Conservation (phyloP, 2,113 vertebrate species). For the Ahaetulla prasina region DNA sequence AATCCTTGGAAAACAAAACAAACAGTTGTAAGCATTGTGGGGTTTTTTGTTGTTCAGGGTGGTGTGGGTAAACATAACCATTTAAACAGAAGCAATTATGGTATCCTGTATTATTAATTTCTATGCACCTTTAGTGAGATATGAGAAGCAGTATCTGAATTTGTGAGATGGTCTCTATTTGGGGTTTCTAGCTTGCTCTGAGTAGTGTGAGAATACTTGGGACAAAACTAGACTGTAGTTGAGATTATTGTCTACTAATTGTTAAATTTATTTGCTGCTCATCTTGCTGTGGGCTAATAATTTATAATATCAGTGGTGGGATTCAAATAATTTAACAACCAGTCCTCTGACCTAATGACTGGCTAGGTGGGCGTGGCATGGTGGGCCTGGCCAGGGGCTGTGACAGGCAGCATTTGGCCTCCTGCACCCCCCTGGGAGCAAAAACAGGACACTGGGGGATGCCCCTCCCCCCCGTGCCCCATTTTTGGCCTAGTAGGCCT, state of each 20-base stretch:
- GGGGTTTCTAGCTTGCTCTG: not conserved
- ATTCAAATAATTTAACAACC: too few species aligned
- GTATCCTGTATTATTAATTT: not conserved
- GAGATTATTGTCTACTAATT: not conserved
- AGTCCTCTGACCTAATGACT: too few species aligned
- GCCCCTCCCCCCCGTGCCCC: too few species aligned
- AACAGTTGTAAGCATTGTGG: not conserved
- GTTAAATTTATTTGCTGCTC: too few species aligned
- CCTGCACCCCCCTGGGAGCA: too few species aligned
- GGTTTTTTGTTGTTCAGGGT: not conserved
- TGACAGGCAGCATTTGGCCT: too few species aligned
- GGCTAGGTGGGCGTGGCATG: too few species aligned
- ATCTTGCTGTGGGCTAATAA: too few species aligned
- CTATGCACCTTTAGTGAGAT: not conserved
- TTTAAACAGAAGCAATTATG: not conserved
- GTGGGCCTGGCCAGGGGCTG: too few species aligned
- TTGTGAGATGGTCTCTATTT: not conserved
- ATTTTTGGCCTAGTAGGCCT: too few species aligned
- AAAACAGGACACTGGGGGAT: too few species aligned
- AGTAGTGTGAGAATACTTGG: not conserved
- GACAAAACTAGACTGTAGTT: not conserved
- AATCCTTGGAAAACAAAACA: not conserved
- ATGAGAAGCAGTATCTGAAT: not conserved
- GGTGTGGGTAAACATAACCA: not conserved
- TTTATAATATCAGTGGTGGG: too few species aligned